Evolutionary conservation across 2,113 vertebrate genomes (phyloP).

Genomic region (Oncorhynchus gorbuscha): DNA sequence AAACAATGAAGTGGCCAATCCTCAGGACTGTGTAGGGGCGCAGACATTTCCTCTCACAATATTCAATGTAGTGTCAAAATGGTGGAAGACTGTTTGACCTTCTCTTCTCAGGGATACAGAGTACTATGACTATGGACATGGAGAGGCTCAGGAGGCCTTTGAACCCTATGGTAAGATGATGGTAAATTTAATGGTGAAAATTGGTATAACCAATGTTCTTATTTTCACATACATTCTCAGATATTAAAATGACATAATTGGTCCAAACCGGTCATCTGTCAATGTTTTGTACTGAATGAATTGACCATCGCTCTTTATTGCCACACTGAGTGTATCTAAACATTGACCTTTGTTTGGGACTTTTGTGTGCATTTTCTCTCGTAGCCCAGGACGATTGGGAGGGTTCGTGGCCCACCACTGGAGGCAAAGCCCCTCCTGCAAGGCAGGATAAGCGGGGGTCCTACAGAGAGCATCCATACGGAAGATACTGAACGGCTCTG

Average conservation of each 20-base stretch:
- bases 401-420: slow-evolving; percentile 78
- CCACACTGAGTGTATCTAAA: background rate
- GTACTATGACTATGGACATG: slow-evolving; percentile 97
- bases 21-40: background rate
- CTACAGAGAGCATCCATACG: slow-evolving; percentile 92
- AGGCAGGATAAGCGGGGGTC: slow-evolving; percentile 81
- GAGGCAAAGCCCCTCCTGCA: slow-evolving; percentile 80
- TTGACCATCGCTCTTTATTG: background rate
- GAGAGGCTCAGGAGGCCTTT: slow-evolving; percentile 88
- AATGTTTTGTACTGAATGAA: background rate
- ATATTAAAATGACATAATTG: background rate
- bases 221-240: background rate
- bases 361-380: slow-evolving; percentile 16
- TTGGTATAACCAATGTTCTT: background rate
- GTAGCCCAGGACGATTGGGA: slow-evolving; percentile 94
- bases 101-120: slow-evolving; percentile 85
- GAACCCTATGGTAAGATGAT: slow-evolving; percentile 85
- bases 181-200: background rate
- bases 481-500: slow-evolving; percentile 86
- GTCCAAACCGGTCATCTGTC: background rate
- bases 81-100: background rate
- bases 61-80: background rate
- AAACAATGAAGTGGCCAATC: too few relatives aligned
- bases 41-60: background rate
- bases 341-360: background rate